Base-by-base conservation (phyloP, 2,797 vertebrate genomes). In the Orestias chungarensis region DNA sequence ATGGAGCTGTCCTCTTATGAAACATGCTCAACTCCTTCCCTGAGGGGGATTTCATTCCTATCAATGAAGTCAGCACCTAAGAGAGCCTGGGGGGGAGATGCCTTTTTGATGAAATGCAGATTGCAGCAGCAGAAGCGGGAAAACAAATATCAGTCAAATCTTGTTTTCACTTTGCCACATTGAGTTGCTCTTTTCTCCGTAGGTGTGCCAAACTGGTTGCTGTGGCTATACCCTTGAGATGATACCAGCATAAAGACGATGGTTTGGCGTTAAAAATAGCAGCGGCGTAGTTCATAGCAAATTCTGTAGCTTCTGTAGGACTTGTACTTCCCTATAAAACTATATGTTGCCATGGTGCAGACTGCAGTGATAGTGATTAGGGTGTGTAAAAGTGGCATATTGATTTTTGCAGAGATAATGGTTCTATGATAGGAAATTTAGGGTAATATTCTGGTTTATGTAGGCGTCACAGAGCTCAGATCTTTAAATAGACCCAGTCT, bases 1-100 rank as follows among this genome's bases (percentile, higher is more conserved):
- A 87, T 87, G 79, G 70, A 88, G 76, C 86, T 84, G 85, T 88
- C 77, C 61, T 77, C 52, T 67, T 76, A 73, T 89, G 70, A 87
- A 88, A 84, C 76, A 75, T 69, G 40, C 54, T 81, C 73, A 49
- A 47, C 67, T 72, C 20, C 68, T 55, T 27, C 49, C 67, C 78
- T 67, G 43, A n/a, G 69, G 62, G 66, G 62, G 40, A 14, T 47
- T 81, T 80, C 66, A 71, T 80, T 85, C 76, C 57, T 76, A 57
- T 85, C 70, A 77, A 64, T 79, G 64, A 76, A 66, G 25, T 59
- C 20, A 47, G 64, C 61, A 57, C 64, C 50, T 38, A 33, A 14
- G 10, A 70, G 68, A 79, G 69, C 64, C 73, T 68, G 61, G 61
- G 67, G n/a, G 73, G 25, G 69, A 61, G 65, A 67, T 29, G 68